These are phyloP conservation scores for Xylocopa sonorina DNA, from an alignment of 1,140 invertebrate species.

Conservation along the genomic window DNA sequence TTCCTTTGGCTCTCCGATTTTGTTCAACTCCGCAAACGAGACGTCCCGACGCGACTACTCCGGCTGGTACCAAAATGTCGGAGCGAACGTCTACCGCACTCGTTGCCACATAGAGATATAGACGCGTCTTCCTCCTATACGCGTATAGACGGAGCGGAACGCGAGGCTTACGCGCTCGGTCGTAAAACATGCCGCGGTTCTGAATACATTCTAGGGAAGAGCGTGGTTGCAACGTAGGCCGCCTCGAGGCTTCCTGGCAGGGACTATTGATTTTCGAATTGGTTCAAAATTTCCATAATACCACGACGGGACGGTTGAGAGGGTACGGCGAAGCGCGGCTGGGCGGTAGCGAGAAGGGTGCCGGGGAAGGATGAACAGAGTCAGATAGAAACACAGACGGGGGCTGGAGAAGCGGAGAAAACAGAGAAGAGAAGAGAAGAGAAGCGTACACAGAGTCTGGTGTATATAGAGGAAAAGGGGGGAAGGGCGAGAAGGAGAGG, in stretches of 20 bases:
- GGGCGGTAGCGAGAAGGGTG: constrained; percentile 22
- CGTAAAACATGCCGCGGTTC: constrained; percentile 38
- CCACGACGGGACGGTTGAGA: constrained; percentile 67
- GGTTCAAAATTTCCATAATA: constrained; percentile 81
- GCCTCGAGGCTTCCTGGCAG: constrained; percentile 70
- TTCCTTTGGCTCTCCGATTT: too few relatives aligned
- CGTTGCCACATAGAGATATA: too few relatives aligned
- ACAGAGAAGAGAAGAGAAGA: background rate
- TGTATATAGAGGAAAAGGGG: background rate
- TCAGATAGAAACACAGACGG: too few relatives aligned
- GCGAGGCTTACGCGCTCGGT: background rate
- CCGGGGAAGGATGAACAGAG: background rate
- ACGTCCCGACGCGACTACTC: too few relatives aligned
- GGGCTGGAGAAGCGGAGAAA: constrained; percentile 14
- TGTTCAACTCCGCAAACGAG: background rate
- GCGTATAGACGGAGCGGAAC: background rate
- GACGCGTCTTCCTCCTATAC: too few relatives aligned
- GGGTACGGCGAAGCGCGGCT: constrained; percentile 53
- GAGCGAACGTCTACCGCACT: background rate
- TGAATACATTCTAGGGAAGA: constrained; percentile 54
- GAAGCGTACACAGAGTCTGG: constrained; percentile 1
- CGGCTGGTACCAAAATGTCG: constrained; percentile 12
- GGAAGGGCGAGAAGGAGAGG: constrained; percentile 1
- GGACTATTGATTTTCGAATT: constrained; percentile 80
- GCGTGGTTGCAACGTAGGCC: constrained; percentile 60